A percentile compares a stretch with the other conserved stretches of the same genome.
Conservation (phyloP, 2,797 vertebrate genomes). For the Sarcophilus harrisii region DNA sequence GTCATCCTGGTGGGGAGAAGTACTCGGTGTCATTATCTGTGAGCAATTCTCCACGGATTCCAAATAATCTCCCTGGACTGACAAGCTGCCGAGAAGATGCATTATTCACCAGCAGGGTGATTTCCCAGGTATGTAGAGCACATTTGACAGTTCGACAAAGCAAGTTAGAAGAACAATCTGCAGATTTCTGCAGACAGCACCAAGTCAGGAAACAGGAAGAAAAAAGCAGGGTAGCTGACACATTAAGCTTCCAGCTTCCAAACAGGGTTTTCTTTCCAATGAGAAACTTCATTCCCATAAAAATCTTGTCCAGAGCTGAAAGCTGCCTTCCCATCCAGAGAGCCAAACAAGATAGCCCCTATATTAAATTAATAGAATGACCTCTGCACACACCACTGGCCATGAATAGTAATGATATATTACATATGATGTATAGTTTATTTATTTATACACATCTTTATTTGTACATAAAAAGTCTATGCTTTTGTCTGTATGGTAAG, state of each 20-base stretch:
- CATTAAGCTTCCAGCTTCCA: not conserved
- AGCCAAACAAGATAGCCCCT: not conserved
- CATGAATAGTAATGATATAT: not conserved
- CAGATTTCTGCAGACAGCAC: not conserved
- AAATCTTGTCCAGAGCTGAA: not conserved
- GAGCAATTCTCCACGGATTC: constrained; percentile 49
- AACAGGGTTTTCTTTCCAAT: not conserved
- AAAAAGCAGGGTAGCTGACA: not conserved
- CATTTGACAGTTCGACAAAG: not conserved
- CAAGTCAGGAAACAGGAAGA: not conserved
- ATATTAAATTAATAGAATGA: not conserved
- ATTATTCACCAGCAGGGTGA: constrained; percentile 62
- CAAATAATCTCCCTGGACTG: not conserved
- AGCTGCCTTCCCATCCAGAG: not conserved
- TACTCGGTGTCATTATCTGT: constrained; percentile 4
- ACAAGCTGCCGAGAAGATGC: constrained; percentile 47
- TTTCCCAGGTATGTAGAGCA: constrained; percentile 47
- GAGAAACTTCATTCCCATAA: not conserved
- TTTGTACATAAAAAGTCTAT: not conserved
- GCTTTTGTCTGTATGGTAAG: not conserved
- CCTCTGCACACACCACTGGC: not conserved
- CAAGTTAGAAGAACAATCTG: not conserved
- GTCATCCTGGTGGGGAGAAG: not conserved
- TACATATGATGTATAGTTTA: not conserved
- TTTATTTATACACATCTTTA: too few species aligned